Conservation (phyloP, 92 coral and sea anemone species). For the Paramuricea clavata region DNA sequence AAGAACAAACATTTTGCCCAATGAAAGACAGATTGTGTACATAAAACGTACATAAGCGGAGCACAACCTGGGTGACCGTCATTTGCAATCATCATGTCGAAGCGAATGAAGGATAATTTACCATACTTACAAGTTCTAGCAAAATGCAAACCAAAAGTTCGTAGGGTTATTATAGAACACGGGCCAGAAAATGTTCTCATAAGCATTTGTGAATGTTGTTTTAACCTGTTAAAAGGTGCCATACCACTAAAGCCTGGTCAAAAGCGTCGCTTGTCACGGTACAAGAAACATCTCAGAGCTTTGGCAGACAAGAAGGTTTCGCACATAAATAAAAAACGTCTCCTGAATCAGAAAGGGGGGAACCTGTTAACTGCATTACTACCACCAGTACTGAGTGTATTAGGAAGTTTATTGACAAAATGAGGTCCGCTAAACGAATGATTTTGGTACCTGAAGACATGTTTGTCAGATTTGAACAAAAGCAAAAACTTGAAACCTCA, state of each 20-base stretch:
- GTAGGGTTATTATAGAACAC: conserved; percentile 31
- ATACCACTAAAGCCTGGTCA: conserved; percentile 25
- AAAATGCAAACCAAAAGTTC: conserved; percentile 47
- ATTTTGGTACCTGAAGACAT: conserved; percentile 18
- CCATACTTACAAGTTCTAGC: conserved; percentile 35
- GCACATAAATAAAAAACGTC: background rate
- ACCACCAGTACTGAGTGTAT: conserved; percentile 25
- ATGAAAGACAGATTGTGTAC: too few relatives aligned
- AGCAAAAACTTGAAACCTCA: conserved; percentile 13
- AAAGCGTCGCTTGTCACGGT: conserved; percentile 12
- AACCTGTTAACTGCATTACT: conserved; percentile 33
- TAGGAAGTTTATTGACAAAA: background rate
- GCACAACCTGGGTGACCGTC: background rate
- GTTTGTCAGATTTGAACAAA: conserved; percentile 21
- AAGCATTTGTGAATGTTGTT: conserved; percentile 43
- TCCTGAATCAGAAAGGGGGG: conserved; percentile 45
- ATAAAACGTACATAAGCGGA: too few relatives aligned
- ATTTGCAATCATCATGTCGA: background rate
- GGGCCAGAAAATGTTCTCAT: conserved; percentile 38
- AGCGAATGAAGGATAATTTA: background rate
- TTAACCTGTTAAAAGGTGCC: conserved; percentile 17
- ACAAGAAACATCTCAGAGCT: conserved; percentile 24
- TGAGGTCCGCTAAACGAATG: conserved; percentile 28
- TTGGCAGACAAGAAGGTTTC: conserved; percentile 31
- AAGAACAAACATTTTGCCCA: conserved; percentile 18